Evolutionary conservation across 2,888 invertebrate genomes (phyloP).

Genomic region (Eupithecia subumbrata): DNA sequence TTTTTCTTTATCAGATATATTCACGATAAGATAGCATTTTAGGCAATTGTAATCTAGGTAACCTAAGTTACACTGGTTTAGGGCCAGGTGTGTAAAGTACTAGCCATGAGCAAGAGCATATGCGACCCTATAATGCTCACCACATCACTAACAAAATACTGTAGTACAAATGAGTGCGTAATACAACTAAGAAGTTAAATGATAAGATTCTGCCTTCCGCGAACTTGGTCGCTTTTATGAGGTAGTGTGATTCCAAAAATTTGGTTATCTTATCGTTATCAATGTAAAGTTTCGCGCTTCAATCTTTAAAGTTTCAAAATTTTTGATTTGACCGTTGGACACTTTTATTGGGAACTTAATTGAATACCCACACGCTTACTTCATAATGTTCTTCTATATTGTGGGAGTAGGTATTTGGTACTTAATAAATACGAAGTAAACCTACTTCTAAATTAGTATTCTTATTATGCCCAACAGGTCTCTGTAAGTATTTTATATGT

Average conservation of each 20-base stretch:
- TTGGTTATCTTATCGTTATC: slow-evolving; percentile 40
- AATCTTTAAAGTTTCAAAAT: background rate
- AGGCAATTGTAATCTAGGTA: background rate
- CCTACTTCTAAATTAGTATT: background rate
- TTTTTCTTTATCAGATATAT: background rate
- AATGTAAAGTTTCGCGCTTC: slow-evolving; percentile 27
- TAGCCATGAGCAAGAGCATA: too few species aligned
- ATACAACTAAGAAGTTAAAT: slow-evolving; percentile 4
- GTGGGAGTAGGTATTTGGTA: background rate
- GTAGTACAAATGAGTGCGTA: background rate
- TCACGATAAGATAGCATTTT: background rate
- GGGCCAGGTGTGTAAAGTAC: background rate
- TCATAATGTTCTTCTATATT: background rate
- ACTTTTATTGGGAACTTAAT: background rate
- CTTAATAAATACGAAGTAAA: background rate
- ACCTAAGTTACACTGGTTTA: background rate
- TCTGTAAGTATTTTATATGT: background rate
- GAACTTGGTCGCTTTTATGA: slow-evolving; percentile 33
- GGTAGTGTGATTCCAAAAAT: slow-evolving; percentile 34
- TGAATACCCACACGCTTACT: background rate
- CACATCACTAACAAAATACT: background rate
- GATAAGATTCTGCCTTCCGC: slow-evolving; percentile 41
- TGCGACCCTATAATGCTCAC: background rate
- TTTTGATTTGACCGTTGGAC: background rate
- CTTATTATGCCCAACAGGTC: background rate